phyloP scores from a whole-genome alignment of 1,140 invertebrate species.

The Maconellicoccus hirsutus region DNA sequence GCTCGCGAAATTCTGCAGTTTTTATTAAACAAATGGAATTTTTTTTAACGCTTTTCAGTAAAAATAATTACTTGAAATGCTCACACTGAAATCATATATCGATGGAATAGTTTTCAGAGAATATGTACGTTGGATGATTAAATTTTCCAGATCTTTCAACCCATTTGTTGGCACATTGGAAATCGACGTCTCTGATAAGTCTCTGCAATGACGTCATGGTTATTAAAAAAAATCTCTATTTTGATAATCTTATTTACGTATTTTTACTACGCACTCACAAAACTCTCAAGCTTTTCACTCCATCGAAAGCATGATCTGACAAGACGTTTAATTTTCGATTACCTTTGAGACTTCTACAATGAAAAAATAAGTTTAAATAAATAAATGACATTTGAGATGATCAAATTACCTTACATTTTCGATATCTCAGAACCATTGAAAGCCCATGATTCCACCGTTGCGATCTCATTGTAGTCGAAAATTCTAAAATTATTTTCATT shows the following conservation, averaged over 20 bases:
- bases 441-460: constrained; percentile 45
- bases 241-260: no score
- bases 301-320: constrained; percentile 51
- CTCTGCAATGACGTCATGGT: constrained; percentile 42
- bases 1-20: no score
- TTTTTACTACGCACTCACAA: constrained; percentile 40
- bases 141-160: constrained; percentile 52
- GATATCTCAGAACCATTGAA: constrained; percentile 52
- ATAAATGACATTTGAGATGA: no score
- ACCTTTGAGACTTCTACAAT: constrained; percentile 52
- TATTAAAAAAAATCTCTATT: constrained; percentile 24
- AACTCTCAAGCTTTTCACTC: constrained; percentile 44
- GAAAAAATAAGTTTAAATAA: neutral
- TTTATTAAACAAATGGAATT: no score
- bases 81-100: constrained; percentile 62
- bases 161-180: constrained; percentile 56
- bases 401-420: constrained; percentile 45
- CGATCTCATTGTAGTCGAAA: constrained; percentile 49
- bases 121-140: constrained; percentile 56
- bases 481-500: constrained; percentile 34
- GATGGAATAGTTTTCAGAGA: constrained; percentile 68
- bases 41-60: no score
- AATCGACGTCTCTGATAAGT: constrained; percentile 62
- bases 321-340: constrained; percentile 47
- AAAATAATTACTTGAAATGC: constrained; percentile 28